Percentiles rank a stretch among this genome's conserved stretches.
Conservation (phyloP, 92 coral and sea anemone genomes). For the Nematostella vectensis region DNA sequence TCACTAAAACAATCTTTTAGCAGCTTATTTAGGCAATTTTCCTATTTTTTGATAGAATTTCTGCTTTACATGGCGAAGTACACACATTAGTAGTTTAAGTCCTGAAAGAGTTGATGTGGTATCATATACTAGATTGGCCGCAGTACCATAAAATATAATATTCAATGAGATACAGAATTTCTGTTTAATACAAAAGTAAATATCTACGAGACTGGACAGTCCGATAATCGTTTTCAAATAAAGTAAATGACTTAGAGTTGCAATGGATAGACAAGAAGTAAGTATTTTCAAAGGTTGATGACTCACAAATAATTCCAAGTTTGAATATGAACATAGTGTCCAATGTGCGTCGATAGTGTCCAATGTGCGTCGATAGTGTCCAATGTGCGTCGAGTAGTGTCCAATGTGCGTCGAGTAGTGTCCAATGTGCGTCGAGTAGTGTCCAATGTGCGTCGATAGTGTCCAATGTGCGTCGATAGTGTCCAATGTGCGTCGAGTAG, state of each 20-base stretch:
- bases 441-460: no score
- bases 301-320: neutral
- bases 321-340: neutral
- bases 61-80: no score
- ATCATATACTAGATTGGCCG: neutral
- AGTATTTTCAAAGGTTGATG: neutral
- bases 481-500: no score
- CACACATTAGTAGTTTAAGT: neutral
- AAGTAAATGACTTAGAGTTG: neutral
- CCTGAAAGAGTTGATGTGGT: conserved; percentile 1
- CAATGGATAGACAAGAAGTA: neutral
- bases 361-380: no score
- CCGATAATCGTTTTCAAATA: neutral
- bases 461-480: no score
- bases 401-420: no score
- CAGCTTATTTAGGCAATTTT: no score
- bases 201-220: conserved; percentile 1
- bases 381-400: no score
- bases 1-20: no score
- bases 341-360: no score
- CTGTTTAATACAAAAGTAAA: neutral
- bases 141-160: neutral
- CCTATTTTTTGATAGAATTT: no score
- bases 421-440: no score
- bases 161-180: neutral